Conservation (phyloP, 2,888 invertebrate genomes). For the Melipona beecheii region DNA sequence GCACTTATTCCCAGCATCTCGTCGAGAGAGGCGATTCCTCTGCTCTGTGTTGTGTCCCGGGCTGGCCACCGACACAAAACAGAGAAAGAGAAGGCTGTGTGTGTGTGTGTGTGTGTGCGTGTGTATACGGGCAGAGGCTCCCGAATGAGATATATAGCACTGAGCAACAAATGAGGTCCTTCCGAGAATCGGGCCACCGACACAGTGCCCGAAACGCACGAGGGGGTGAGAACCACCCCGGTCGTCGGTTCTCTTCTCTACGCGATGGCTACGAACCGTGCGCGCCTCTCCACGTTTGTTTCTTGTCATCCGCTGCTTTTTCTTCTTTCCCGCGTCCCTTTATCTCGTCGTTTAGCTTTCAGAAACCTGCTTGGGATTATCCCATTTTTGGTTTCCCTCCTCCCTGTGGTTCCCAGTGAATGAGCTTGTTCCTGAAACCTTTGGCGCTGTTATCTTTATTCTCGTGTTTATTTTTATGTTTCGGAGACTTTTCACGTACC, state of each 20-base stretch:
- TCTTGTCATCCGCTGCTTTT: conserved; percentile 8
- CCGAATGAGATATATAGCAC: conserved; percentile 83
- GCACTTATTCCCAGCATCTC: conserved; percentile 73
- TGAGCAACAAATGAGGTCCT: conserved; percentile 84
- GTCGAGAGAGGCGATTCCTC: conserved; percentile 48
- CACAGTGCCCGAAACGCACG: conserved; percentile 77
- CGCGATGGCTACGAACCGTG: conserved; percentile 70
- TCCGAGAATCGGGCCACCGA: conserved; percentile 84
- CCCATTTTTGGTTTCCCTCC: conserved; percentile 55
- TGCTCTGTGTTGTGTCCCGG: conserved; percentile 40
- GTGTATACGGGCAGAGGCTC: conserved; percentile 48
- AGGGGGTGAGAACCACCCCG: conserved; percentile 82
- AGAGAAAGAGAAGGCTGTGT: conserved; percentile 19
- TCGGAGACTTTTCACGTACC: not conserved
- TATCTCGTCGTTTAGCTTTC: not conserved
- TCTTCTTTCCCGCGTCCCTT: conserved; percentile 39
- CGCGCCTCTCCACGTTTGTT: conserved; percentile 37
- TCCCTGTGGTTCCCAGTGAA: not conserved
- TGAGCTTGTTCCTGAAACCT: not conserved
- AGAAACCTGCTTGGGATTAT: conserved; percentile 49
- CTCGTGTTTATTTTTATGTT: not conserved
- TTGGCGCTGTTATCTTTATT: fast-evolving
- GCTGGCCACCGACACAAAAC: conserved; percentile 52
- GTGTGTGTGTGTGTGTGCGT: not conserved
- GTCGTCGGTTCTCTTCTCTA: conserved; percentile 62